These are phyloP conservation scores for Cataglyphis rosenhaueri DNA, from an alignment of 2,888 invertebrate species.

Conservation along the genomic window DNA sequence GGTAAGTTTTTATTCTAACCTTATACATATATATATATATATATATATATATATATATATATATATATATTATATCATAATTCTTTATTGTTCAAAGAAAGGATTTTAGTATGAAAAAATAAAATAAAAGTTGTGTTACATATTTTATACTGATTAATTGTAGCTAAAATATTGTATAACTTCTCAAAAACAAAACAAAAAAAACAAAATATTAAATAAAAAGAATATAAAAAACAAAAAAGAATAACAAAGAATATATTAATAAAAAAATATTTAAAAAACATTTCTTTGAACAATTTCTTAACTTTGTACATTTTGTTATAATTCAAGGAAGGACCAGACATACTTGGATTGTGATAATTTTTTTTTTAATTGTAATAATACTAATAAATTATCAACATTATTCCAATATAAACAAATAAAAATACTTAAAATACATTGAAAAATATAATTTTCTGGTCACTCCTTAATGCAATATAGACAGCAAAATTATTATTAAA, in stretches of 20 bases:
- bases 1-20: too few relatives aligned
- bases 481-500: constrained; percentile 49
- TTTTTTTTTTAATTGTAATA: neutral
- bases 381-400: neutral
- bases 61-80: constrained; percentile 15
- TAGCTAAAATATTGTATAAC: neutral
- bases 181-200: neutral
- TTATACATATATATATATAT: too few relatives aligned
- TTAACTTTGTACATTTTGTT: constrained; percentile 2
- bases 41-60: too few relatives aligned
- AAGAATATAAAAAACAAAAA: neutral
- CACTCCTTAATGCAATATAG: constrained; percentile 51
- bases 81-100: constrained; percentile 61
- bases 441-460: constrained; percentile 58
- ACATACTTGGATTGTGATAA: neutral
- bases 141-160: neutral
- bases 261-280: constrained; percentile 11
- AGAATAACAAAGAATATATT: too few relatives aligned
- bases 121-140: neutral
- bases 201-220: neutral
- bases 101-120: neutral
- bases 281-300: constrained; percentile 39
- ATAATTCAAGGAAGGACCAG: constrained; percentile 34
- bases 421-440: neutral
- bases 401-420: neutral